Evolutionary conservation across 2,797 vertebrate species (phyloP), one percentile per base, ranked within the genome.

Genomic region (Sebastes oblongus): DNA sequence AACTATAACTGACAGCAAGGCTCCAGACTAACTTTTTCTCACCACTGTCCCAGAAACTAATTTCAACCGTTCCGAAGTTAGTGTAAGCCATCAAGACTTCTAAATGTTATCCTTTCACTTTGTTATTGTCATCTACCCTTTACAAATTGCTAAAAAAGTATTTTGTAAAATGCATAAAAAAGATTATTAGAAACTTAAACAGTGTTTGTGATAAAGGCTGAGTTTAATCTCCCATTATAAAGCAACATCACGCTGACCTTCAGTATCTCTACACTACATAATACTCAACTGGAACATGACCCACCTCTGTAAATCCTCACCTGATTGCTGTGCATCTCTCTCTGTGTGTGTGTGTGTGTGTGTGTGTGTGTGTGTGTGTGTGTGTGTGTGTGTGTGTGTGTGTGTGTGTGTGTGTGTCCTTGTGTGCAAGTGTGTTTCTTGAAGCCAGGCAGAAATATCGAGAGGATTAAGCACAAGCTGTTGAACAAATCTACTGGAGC

Each of bases 391-490:
- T n/a, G 27, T 67, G 46, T 54, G 66, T 55, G 29, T 22, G 29
- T 66, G 66, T 24, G n/a, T 22, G 66, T 27, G 50, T 27, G 27
- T 27, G 27, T 27, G 27, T 27, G 5, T 65, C 29, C 39, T 72
- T 18, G 6, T 78, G 59, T 36, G 72, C 16, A 27, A 67, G 24
- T 50, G 69, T 56, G 36, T 64, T 60, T 84, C 65, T 76, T 69
- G 34, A 39, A 75, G 78, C 68, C 13, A 30, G 75, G 74, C 42
- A 73, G 59, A 82, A 86, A 86, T 78, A 81, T 52, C 11, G 13
- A 64, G 55, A 61, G 78, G 69, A 90, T 86, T 80, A 84, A 73
- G 29, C 68, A 77, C 77, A 87, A 87, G 82, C 84, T 77, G 78
- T 25, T 66, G 55, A 88, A 81, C 66, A 87, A 87, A 82, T 85